These are phyloP conservation scores for Solenopsis fugax DNA, from an alignment of 1,140 invertebrate species.

Conservation along the genomic window DNA sequence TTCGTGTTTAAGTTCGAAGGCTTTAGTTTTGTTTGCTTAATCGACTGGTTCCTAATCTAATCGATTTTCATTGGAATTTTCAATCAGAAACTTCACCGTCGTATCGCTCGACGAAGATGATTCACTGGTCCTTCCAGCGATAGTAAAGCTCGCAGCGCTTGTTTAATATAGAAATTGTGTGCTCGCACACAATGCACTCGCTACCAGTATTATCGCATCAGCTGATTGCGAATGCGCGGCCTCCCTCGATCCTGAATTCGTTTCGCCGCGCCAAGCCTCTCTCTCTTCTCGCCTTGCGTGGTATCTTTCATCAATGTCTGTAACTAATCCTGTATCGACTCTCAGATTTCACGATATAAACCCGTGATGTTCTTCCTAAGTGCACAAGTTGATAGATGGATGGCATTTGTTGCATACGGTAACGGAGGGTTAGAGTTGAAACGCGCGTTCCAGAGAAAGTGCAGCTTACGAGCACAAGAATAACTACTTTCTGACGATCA, in stretches of 20 bases:
- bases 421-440: conserved; percentile 28
- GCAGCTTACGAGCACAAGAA: neutral
- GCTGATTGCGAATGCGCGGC: neutral
- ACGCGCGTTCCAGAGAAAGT: conserved; percentile 23
- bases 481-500: conserved; percentile 24
- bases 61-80: conserved; percentile 30
- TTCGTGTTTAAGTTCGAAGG: conserved; percentile 12
- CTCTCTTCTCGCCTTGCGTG: neutral
- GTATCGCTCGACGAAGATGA: neutral
- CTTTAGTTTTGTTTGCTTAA: conserved; percentile 15
- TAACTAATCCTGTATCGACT: conserved; percentile 18
- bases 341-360: conserved; percentile 29
- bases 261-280: neutral
- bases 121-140: neutral
- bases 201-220: neutral
- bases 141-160: neutral
- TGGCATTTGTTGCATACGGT: conserved; percentile 22
- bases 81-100: conserved; percentile 7
- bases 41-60: neutral
- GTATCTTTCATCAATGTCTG: conserved; percentile 40
- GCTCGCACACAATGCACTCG: neutral
- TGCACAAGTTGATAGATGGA: conserved; percentile 33
- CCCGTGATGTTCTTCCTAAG: conserved; percentile 26
- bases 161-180: conserved; percentile 9
- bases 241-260: conserved; percentile 11